phyloP scores from a whole-genome alignment of 2,113 vertebrate genomes.

The Fregetta grallaria region DNA sequence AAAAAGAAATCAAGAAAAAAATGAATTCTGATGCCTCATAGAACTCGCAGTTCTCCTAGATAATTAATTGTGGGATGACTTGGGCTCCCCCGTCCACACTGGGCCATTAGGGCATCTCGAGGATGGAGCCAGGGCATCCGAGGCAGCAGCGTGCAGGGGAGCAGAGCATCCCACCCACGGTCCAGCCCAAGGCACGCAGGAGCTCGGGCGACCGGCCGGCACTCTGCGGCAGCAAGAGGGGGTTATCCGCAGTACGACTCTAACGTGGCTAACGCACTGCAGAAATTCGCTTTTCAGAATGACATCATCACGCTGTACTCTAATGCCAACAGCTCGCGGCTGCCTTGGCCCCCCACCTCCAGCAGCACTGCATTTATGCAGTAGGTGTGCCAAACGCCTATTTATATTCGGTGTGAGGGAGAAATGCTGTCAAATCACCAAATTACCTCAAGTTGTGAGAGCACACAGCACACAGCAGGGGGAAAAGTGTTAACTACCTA shows the following conservation, averaged over 20 bases:
- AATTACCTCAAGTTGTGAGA: background rate
- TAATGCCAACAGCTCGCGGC: background rate
- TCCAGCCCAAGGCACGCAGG: background rate
- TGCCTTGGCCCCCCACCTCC: background rate
- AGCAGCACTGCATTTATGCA: background rate
- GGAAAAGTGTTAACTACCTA: background rate
- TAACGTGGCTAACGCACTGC: background rate
- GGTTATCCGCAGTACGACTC: background rate
- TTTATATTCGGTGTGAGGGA: background rate
- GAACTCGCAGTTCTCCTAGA: background rate
- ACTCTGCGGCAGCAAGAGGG: background rate
- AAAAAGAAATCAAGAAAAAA: background rate
- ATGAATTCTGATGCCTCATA: background rate
- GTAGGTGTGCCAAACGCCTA: background rate
- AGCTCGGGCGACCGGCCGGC: rapidly evolving
- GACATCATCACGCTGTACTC: background rate
- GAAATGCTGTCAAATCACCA: background rate
- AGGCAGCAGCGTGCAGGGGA: background rate
- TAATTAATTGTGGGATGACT: background rate
- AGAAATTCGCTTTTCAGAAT: background rate
- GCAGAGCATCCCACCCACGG: background rate
- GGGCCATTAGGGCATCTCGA: background rate
- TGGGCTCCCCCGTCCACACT: rapidly evolving
- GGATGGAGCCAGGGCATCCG: rapidly evolving
- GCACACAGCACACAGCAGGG: background rate